Evolutionary conservation across 2,113 vertebrate species (phyloP).

Genomic region (Phyllostomus hastatus): DNA sequence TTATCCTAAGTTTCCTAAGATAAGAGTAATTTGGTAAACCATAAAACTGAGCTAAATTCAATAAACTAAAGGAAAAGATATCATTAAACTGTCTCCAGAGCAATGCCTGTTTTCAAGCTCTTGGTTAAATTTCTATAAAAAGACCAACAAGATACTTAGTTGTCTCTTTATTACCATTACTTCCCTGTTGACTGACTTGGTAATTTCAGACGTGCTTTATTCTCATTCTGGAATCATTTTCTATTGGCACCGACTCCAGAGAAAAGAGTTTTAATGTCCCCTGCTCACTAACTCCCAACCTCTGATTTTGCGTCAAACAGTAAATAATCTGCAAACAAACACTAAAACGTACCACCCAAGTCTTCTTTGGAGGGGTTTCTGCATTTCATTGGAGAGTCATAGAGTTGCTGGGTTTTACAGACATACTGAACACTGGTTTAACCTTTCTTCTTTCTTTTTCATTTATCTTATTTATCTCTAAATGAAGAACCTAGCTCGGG

Average conservation of each 20-base stretch:
- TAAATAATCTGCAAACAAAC: slow-evolving; percentile 58
- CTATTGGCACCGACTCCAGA: neutral
- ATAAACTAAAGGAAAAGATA: slow-evolving; percentile 64
- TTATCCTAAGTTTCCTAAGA: slow-evolving; percentile 50
- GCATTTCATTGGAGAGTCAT: neutral
- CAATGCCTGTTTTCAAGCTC: slow-evolving; percentile 26
- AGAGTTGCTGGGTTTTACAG: neutral
- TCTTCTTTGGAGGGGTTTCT: neutral
- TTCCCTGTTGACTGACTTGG: neutral
- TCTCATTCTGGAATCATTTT: slow-evolving; percentile 22
- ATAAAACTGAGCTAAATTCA: slow-evolving; percentile 57
- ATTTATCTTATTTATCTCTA: neutral
- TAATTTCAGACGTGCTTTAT: slow-evolving; percentile 45
- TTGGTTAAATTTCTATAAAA: slow-evolving; percentile 62
- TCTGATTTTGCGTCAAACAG: neutral
- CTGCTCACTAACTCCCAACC: slow-evolving; percentile 2
- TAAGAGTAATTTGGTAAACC: slow-evolving; percentile 52
- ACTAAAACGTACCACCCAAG: neutral
- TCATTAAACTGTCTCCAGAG: slow-evolving; percentile 57
- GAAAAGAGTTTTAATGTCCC: slow-evolving; percentile 38
- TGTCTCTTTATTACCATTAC: slow-evolving; percentile 46
- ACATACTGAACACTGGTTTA: neutral
- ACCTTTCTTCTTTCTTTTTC: neutral
- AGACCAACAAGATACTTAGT: slow-evolving; percentile 49
- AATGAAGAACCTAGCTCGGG: neutral